Base-by-base conservation (phyloP, 30 jellyfish, hydroid and myxozoan genomes). In the Cassiopea xamachana region DNA sequence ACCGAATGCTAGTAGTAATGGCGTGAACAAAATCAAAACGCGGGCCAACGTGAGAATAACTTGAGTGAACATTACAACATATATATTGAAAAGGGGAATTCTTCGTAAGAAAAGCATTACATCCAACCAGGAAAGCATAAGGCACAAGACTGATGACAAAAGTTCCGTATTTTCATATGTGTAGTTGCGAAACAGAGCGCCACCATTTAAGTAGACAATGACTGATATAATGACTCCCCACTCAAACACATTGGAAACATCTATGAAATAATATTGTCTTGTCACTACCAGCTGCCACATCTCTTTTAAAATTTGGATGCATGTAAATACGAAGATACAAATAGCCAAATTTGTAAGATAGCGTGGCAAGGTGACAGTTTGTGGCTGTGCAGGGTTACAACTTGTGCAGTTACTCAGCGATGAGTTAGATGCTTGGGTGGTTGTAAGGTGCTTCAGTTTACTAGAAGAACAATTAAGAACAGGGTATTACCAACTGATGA, bases 51-150 rank as follows among this genome's bases (percentile, higher is more conserved):
- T 81, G 39, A 80, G 44, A 13, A 89, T 51, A 5, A 93, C 97
- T 79, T 93, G 95, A 15, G 89, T 70, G 84, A 93, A 87, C 98
- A 93, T 93, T 48, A 93, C 97, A 43, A 93, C 97, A 80, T 87
- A 88, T 15, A 93, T 71, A 44, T 96, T 96, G 86, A 93, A 87
- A 2, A 85, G 64, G 39, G 98, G 94, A 79, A 78, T 79, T n/a
- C 98, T 91, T 49, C 91, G 87, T 59, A 93, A 68, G 92, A 79
- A 93, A 1, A 93, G 85, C 72, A 93, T 69, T 43, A 93, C 75
- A 62, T 88, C 88, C 39, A 82, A 9, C 98, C 98, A 93, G 7
- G 80, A 87, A 64, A 89, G 48, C 50, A 93, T 71, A 8, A 93
- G 60, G 64, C 97, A 80, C 9, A 79, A 69, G 13, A 93, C 97